These are phyloP conservation scores for Spinibarbus caldwelli DNA, from an alignment of 2,797 vertebrate genomes.

Conservation along the genomic window DNA sequence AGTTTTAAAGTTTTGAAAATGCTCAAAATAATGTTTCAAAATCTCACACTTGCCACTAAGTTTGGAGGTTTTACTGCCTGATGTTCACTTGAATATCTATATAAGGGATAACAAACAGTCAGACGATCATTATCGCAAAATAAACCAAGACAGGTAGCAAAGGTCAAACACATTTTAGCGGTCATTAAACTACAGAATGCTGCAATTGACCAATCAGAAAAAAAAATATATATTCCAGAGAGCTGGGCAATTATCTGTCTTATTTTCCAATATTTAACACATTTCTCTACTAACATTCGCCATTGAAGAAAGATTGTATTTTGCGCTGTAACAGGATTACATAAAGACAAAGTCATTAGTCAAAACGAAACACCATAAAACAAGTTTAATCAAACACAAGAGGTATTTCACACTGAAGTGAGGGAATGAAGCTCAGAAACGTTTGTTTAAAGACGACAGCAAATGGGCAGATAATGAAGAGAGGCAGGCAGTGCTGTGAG, in stretches of 20 bases:
- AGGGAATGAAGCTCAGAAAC: background rate
- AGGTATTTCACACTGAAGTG: background rate
- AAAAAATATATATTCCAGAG: background rate
- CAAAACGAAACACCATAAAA: background rate
- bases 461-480: slow-evolving; percentile 7
- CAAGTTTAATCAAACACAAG: background rate
- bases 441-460: background rate
- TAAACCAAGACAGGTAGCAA: background rate
- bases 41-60: background rate
- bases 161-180: background rate
- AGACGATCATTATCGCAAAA: background rate
- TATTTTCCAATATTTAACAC: background rate
- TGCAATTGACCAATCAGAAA: background rate
- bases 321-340: background rate
- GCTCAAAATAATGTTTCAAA: background rate
- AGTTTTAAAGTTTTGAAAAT: background rate
- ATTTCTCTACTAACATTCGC: too few relatives aligned
- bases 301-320: background rate
- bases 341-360: background rate
- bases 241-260: background rate
- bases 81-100: background rate
- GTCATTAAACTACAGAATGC: background rate
- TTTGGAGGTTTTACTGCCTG: background rate
- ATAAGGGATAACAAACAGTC: background rate
- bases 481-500: slow-evolving; percentile 12